These are phyloP conservation scores for Eubasilissa splendida DNA, from an alignment of 2,888 invertebrate species.

Conservation along the genomic window DNA sequence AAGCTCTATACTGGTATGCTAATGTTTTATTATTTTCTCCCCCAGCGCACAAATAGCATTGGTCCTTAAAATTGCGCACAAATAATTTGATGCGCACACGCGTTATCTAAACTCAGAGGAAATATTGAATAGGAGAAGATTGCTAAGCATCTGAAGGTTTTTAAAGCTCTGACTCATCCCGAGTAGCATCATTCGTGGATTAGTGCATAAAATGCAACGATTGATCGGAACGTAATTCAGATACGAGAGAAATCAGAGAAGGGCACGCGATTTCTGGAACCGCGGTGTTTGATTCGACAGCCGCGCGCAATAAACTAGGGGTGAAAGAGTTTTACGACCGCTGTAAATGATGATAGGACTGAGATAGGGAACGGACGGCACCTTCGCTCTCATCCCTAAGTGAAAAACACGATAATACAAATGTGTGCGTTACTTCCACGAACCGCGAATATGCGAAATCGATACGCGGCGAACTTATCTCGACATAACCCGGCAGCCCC, in stretches of 20 bases:
- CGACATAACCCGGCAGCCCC: constrained; percentile 25
- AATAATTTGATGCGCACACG: too few relatives aligned
- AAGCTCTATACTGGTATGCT: too few relatives aligned
- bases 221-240: not conserved
- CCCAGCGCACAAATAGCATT: too few relatives aligned
- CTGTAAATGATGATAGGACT: constrained; percentile 38
- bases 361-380: constrained; percentile 16
- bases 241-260: constrained; percentile 1
- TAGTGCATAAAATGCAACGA: constrained; percentile 1
- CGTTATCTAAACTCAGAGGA: too few relatives aligned
- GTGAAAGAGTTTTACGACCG: constrained; percentile 33
- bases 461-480: constrained; percentile 52
- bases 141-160: too few relatives aligned
- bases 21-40: too few relatives aligned
- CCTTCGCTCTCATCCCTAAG: constrained; percentile 29
- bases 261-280: constrained; percentile 8
- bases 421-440: constrained; percentile 46
- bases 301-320: constrained; percentile 37
- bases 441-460: constrained; percentile 57
- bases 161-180: too few relatives aligned
- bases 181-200: not conserved
- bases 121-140: too few relatives aligned
- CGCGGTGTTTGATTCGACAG: constrained; percentile 23
- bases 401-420: constrained; percentile 48
- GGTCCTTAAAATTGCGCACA: too few relatives aligned